phyloP scores from a whole-genome alignment of 1,140 invertebrate species.

The Melitaea cinxia region DNA sequence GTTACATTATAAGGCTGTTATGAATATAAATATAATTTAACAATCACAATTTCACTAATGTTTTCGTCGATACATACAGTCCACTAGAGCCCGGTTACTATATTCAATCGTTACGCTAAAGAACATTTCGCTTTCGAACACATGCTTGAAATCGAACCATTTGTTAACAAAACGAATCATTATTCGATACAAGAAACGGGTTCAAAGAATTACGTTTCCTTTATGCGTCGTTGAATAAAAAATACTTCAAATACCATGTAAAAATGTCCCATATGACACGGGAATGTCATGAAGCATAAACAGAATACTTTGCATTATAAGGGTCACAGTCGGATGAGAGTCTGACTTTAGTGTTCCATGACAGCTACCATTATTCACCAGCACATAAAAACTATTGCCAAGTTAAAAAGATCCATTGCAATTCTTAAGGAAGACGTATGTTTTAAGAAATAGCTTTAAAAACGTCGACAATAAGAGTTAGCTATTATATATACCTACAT shows the following conservation, averaged over 20 bases:
- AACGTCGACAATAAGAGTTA: not conserved
- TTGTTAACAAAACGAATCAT: too few species aligned
- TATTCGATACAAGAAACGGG: too few species aligned
- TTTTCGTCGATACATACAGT: too few species aligned
- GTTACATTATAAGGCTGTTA: too few species aligned
- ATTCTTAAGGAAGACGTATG: not conserved
- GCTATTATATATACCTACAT: not conserved
- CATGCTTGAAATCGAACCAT: too few species aligned
- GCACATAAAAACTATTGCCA: conserved; percentile 9
- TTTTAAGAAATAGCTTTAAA: not conserved
- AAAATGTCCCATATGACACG: not conserved
- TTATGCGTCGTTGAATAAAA: not conserved
- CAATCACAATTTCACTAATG: too few species aligned
- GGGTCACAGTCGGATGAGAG: conserved; percentile 8
- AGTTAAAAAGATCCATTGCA: not conserved
- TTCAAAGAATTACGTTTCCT: too few species aligned
- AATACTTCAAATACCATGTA: not conserved
- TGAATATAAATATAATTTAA: too few species aligned
- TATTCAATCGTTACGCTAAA: too few species aligned
- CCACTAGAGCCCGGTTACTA: too few species aligned
- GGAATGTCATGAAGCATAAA: conserved; percentile 3
- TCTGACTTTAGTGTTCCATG: conserved; percentile 11
- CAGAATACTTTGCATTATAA: conserved; percentile 3
- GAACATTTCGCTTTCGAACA: too few species aligned
- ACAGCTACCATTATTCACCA: conserved; percentile 15